Evolutionary conservation across 2,113 vertebrate species (phyloP), one percentile per base, ranked within the genome.

Genomic region (Barbus barbus): DNA sequence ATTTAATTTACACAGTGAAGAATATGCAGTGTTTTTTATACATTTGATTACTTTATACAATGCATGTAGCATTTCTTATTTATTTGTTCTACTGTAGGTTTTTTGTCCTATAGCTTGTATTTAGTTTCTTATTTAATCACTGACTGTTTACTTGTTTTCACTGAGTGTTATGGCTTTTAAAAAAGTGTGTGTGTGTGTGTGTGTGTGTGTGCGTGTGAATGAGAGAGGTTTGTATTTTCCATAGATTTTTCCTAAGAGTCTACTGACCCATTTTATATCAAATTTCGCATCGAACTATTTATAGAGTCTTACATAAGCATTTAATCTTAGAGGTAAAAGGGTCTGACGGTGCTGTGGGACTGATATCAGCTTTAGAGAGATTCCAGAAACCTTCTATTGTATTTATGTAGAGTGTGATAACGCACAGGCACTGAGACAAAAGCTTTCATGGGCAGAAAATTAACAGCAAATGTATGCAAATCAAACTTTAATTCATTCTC

Each of bases 261-360:
- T 81, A 69, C 84, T 89, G 90, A 90, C 89, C 90, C 84, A 90
- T 69, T 93, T 90, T 80, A 67, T 20, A 33, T 75, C 22, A 84
- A 36, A 84, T 77, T 69, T 41, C 69, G 60, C 60, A 67, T 65
- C 28, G 67, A 51, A 69, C 73, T 83, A 83, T 83, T 67, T 77
- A 20, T 83, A 9, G 73, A 33, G 20, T 26, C 31, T 76, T 71
- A 58, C 46, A 44, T 60, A 74, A 74, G 22, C 4, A 12, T 74
- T 73, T 48, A 26, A 65, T 83, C 76, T 51, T 74, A 65, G 7
- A 31, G 63, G 28, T 81, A 63, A 74, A 77, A 36, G 56, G 26
- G 53, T 58, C 16, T 24, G 53, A 69, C 8, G 8, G 22, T 28
- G 58, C 58, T 28, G 38, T 28, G 3, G 16, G 48, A 44, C 5